Evolutionary conservation across 2,113 vertebrate genomes (phyloP).

Genomic region (Cyphomyrus plagiostoma): DNA sequence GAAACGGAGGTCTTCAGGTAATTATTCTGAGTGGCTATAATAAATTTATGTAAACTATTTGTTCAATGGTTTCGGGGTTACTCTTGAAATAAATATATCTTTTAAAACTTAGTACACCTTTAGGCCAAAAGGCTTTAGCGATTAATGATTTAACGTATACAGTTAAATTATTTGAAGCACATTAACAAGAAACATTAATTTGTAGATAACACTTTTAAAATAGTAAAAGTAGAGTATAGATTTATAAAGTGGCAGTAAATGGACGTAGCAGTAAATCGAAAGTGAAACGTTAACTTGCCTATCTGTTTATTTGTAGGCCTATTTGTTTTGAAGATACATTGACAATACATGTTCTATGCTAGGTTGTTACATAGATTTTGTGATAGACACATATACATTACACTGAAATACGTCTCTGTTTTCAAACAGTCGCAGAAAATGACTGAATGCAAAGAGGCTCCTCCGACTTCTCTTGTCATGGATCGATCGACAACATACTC

Average conservation of each 20-base stretch:
- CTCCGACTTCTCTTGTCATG: constrained; percentile 13
- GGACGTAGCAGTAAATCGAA: neutral
- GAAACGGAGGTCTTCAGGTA: neutral
- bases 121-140: neutral
- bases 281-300: neutral
- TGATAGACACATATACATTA: neutral
- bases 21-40: neutral
- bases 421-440: constrained; percentile 32
- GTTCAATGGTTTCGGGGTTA: neutral
- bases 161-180: neutral
- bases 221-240: neutral
- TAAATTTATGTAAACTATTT: neutral
- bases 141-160: neutral
- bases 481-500: constrained; percentile 46
- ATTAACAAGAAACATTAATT: neutral
- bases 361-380: neutral
- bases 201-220: neutral
- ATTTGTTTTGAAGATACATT: neutral
- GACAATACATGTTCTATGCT: neutral
- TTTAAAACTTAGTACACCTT: neutral
- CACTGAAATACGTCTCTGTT: neutral
- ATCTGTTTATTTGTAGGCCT: neutral
- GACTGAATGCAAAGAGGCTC: constrained; percentile 30
- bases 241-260: neutral
- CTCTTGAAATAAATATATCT: neutral